phyloP scores from a whole-genome alignment of 2,888 invertebrate genomes.

The Gymnosoma rotundatum region DNA sequence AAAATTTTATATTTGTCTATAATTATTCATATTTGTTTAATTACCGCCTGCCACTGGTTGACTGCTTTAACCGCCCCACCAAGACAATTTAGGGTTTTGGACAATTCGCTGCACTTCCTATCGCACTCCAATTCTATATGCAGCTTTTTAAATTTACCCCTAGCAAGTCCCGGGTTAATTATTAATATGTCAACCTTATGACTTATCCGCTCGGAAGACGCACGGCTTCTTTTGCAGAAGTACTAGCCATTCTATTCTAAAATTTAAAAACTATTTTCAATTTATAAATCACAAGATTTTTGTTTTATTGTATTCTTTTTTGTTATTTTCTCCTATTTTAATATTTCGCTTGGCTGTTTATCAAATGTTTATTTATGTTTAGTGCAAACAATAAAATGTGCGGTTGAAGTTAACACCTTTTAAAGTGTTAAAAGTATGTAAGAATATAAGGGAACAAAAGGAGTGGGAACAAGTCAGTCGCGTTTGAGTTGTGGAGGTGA shows the following conservation, averaged over 20 bases:
- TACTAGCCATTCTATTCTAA: conserved; percentile 3
- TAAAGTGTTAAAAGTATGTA: too few relatives aligned
- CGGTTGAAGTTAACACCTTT: too few relatives aligned
- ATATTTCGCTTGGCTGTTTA: too few relatives aligned
- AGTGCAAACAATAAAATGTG: too few relatives aligned
- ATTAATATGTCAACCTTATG: conserved; percentile 8
- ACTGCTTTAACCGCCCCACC: conserved; percentile 1
- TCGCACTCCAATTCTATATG: conserved; percentile 11
- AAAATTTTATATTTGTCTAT: conserved; percentile 4
- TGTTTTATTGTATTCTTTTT: too few relatives aligned
- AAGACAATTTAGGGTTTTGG: conserved; percentile 16
- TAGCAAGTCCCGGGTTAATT: conserved; percentile 10
- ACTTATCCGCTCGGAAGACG: conserved; percentile 16
- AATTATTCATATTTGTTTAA: conserved; percentile 8
- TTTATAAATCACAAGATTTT: too few relatives aligned
- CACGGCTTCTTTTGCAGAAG: conserved; percentile 9
- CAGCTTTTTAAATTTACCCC: not conserved
- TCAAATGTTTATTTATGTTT: too few relatives aligned
- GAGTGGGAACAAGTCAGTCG: too few relatives aligned
- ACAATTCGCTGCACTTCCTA: too few relatives aligned
- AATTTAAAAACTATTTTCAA: conserved; percentile 7
- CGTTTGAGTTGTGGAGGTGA: too few relatives aligned
- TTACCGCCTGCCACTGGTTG: conserved; percentile 23
- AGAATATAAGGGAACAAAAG: too few relatives aligned
- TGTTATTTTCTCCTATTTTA: too few relatives aligned